phyloP scores from a whole-genome alignment of 2,797 vertebrate species.

The Lepilemur ruficaudatus region DNA sequence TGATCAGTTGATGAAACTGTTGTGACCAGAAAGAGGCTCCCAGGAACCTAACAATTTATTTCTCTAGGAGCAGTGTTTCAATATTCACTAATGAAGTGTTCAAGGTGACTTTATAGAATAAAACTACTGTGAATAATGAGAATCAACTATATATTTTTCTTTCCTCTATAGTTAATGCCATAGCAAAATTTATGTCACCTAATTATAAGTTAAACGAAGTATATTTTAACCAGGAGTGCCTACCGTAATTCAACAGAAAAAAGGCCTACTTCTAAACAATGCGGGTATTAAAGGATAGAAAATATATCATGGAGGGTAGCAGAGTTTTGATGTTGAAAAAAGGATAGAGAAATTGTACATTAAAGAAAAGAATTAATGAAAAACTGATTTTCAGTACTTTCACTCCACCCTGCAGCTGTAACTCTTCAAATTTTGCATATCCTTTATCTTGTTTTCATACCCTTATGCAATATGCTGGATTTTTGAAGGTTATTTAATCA shows the following conservation, averaged over 20 bases:
- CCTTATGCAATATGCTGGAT: neutral
- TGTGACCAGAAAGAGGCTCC: neutral
- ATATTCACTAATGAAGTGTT: neutral
- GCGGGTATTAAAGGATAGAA: neutral
- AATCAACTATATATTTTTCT: conserved; percentile 15
- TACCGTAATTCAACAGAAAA: neutral
- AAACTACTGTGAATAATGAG: neutral
- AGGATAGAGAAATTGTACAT: conserved; percentile 5
- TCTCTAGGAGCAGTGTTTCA: neutral
- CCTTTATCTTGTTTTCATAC: neutral
- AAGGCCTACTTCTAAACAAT: neutral
- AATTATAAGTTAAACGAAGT: conserved; percentile 23
- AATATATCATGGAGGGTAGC: neutral
- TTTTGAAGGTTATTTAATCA: conserved; percentile 43
- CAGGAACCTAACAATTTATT: neutral
- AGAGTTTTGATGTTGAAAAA: conserved; percentile 30
- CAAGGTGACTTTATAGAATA: conserved; percentile 6
- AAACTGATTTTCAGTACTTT: neutral
- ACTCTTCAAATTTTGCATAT: conserved; percentile 13
- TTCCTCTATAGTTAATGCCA: neutral
- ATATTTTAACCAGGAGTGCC: neutral
- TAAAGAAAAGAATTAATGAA: conserved; percentile 40
- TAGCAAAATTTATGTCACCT: conserved; percentile 29
- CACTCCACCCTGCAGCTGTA: neutral
- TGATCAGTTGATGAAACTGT: neutral